A percentile compares a stretch with the other conserved stretches of the same genome.
phyloP scores from a whole-genome alignment of 2,888 invertebrate species.

The Drosophila fungiperda region DNA sequence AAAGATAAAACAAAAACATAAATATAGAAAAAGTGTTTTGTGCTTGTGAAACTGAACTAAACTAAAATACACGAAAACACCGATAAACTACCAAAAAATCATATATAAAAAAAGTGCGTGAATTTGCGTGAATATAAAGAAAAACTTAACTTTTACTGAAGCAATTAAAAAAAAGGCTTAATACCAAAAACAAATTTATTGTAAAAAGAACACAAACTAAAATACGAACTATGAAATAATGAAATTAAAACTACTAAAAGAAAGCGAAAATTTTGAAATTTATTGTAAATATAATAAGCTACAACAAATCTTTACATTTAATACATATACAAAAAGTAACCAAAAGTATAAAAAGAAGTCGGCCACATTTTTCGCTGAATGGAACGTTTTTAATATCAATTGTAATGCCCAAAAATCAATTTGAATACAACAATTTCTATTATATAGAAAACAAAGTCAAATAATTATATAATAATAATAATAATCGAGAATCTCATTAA shows the following conservation, averaged over 20 bases:
- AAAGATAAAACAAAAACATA: constrained; percentile 16
- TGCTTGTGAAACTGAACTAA: constrained; percentile 30
- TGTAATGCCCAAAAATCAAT: constrained; percentile 40
- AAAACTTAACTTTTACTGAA: constrained; percentile 49
- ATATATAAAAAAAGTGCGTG: constrained; percentile 26
- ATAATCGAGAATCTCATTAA: constrained; percentile 26
- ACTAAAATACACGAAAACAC: constrained; percentile 5
- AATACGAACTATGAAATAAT: constrained; percentile 32
- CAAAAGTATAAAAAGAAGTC: constrained; percentile 15
- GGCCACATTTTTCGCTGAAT: constrained; percentile 50
- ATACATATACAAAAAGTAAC: constrained; percentile 25
- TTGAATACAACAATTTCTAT: constrained; percentile 69
- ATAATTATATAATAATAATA: constrained; percentile 19
- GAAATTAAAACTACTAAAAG: constrained; percentile 10
- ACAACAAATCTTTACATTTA: constrained; percentile 32
- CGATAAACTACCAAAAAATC: constrained; percentile 9
- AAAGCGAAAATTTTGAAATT: constrained; percentile 34
- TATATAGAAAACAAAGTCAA: constrained; percentile 66
- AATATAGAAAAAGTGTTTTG: constrained; percentile 29
- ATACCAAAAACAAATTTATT: constrained; percentile 31
- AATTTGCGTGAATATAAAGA: neutral
- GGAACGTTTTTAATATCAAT: constrained; percentile 65
- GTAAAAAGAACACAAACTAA: constrained; percentile 29
- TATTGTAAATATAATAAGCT: constrained; percentile 53
- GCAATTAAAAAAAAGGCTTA: constrained; percentile 60